phyloP scores from a whole-genome alignment of 2,888 invertebrate genomes.

The Xestia ashworthii region DNA sequence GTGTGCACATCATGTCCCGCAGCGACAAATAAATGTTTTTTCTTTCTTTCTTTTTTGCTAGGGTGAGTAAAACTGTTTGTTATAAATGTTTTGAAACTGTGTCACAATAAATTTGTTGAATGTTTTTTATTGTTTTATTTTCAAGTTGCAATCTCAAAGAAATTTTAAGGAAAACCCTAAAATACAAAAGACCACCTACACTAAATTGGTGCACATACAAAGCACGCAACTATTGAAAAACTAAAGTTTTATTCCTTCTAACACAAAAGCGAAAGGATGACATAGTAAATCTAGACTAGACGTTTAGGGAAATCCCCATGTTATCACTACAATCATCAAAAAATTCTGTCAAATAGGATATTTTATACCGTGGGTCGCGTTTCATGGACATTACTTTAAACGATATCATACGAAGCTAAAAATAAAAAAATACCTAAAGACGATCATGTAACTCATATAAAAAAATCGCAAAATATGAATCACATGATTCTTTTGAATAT shows the following conservation, averaged over 20 bases:
- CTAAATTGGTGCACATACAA: background rate
- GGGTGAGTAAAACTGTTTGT: background rate
- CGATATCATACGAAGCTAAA: background rate
- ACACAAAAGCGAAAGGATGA: background rate
- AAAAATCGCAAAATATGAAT: slow-evolving; percentile 1
- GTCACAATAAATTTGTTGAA: slow-evolving; percentile 1
- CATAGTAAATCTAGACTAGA: background rate
- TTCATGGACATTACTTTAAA: background rate
- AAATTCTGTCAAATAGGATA: background rate
- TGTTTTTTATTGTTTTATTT: background rate
- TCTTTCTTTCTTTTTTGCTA: background rate
- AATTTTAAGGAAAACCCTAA: background rate
- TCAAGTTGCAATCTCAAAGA: background rate
- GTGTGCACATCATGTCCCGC: no score
- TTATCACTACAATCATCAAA: no score
- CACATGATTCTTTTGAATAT: slow-evolving; percentile 2
- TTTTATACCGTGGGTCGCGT: background rate
- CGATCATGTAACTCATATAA: no score
- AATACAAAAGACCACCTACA: background rate
- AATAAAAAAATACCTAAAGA: background rate
- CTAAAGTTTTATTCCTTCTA: background rate
- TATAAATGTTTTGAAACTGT: no score
- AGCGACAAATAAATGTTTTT: no score
- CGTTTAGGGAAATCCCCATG: slow-evolving; percentile 5
- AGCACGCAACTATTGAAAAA: background rate